These are phyloP conservation scores for Tetragnatha versicolor DNA, from an alignment of 1,140 invertebrate species.

Conservation along the genomic window DNA sequence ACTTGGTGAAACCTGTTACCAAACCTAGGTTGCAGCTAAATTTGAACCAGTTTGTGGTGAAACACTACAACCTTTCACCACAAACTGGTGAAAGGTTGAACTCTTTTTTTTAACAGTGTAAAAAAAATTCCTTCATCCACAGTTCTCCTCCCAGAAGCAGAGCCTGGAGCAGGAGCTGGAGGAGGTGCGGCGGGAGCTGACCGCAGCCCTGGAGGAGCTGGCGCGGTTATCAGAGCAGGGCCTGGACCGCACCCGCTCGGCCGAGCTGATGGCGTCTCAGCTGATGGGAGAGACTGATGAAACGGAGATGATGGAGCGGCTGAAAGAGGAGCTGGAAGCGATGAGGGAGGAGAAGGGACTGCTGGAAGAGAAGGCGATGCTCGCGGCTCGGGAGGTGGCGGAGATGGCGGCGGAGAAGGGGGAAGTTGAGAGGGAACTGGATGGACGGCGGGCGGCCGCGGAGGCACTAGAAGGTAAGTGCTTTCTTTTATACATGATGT, in stretches of 20 bases:
- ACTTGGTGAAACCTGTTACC: too few species aligned
- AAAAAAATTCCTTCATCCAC: too few species aligned
- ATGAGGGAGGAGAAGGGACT: conserved; percentile 14
- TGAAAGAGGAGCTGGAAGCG: not conserved
- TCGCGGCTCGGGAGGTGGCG: not conserved
- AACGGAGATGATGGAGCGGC: not conserved
- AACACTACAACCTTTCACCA: too few species aligned
- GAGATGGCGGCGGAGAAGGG: conserved; percentile 16
- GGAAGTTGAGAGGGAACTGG: conserved; percentile 15
- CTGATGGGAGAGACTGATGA: not conserved
- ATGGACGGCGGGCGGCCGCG: not conserved
- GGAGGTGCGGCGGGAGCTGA: conserved; percentile 12
- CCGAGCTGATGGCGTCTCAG: not conserved
- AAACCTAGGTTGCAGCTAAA: too few species aligned
- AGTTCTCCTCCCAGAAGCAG: conserved; percentile 23
- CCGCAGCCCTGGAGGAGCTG: not conserved
- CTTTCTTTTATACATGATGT: not conserved
- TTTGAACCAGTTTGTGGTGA: too few species aligned
- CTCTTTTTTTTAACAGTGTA: too few species aligned
- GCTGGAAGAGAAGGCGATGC: conserved; percentile 4
- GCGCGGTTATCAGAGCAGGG: not conserved
- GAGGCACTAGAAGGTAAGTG: conserved; percentile 17
- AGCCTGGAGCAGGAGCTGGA: conserved; percentile 25
- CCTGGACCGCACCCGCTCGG: not conserved
- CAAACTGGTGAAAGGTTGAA: too few species aligned